phyloP scores from a whole-genome alignment of 2,888 invertebrate genomes.

The Drosophila basisetae region DNA sequence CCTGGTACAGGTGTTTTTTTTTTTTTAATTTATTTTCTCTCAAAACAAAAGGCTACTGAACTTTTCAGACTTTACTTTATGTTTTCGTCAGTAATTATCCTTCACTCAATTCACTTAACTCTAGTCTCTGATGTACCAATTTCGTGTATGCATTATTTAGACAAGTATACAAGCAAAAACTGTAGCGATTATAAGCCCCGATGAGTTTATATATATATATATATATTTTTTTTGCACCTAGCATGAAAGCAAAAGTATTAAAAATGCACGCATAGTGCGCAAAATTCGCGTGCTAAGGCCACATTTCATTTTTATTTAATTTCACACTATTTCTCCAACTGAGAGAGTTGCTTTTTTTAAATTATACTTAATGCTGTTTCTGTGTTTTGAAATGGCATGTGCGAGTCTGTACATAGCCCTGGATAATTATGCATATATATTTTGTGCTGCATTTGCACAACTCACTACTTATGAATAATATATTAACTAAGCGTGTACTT shows the following conservation, averaged over 20 bases:
- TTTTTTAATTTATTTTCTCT: not conserved
- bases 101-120: not conserved
- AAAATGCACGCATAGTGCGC: constrained; percentile 46
- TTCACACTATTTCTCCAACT: constrained; percentile 13
- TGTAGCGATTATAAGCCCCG: constrained; percentile 1
- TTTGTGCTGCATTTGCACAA: constrained; percentile 15
- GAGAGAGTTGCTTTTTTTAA: constrained; percentile 24
- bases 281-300: constrained; percentile 54
- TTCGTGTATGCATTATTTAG: not conserved
- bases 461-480: constrained; percentile 23
- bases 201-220: constrained; percentile 16
- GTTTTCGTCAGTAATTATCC: not conserved
- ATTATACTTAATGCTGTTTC: constrained; percentile 33
- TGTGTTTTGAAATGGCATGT: constrained; percentile 26
- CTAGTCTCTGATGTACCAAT: not conserved
- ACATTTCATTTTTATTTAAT: constrained; percentile 53
- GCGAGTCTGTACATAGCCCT: constrained; percentile 1
- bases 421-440: constrained; percentile 5
- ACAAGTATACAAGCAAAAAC: not conserved
- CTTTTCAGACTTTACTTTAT: not conserved
- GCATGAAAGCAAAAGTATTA: constrained; percentile 45
- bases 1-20: constrained; percentile 10
- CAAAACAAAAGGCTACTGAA: not conserved
- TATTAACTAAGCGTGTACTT: constrained; percentile 23
- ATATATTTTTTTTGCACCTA: not conserved